Conservation (phyloP, 2,888 invertebrate genomes). For the Trichopria drosophilae region DNA sequence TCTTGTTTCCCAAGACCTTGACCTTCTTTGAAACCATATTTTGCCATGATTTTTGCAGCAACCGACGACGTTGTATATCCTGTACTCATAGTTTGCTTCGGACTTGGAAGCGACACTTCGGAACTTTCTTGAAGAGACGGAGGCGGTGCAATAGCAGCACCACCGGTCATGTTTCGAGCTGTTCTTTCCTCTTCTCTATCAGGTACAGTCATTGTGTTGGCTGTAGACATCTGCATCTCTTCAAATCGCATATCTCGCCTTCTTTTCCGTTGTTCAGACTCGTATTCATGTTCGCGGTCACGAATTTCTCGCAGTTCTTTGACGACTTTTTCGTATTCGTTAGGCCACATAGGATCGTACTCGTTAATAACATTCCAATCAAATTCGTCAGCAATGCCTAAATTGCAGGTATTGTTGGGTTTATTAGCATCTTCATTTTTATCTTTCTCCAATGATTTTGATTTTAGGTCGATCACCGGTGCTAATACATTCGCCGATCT, state of each 20-base stretch:
- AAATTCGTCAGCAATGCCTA: constrained; percentile 63
- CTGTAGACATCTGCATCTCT: constrained; percentile 46
- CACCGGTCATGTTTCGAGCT: constrained; percentile 61
- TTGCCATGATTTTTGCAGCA: constrained; percentile 99
- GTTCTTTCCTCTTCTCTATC: constrained; percentile 53
- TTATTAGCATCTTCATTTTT: constrained; percentile 46
- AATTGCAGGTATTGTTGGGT: constrained; percentile 45
- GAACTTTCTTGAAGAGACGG: constrained; percentile 79
- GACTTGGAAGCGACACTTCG: constrained; percentile 51
- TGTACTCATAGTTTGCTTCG: constrained; percentile 49
- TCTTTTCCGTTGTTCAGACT: constrained; percentile 65
- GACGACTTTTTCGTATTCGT: constrained; percentile 95
- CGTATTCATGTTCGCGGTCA: constrained; percentile 69
- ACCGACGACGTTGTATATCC: constrained; percentile 79
- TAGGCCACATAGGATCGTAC: constrained; percentile 97
- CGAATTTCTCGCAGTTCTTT: constrained; percentile 78
- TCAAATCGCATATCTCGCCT: constrained; percentile 61
- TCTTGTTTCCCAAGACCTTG: constrained; percentile 96
- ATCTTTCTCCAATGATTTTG: constrained; percentile 59
- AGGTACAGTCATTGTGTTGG: constrained; percentile 47
- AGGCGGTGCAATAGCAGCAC: constrained; percentile 96
- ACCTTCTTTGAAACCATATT: constrained; percentile 98
- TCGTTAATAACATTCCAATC: constrained; percentile 94
- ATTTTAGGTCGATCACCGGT: constrained; percentile 79
- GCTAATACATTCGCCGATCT: constrained; percentile 72